Conservation (phyloP, 2,888 invertebrate species). For the Nomada ruficornis region DNA sequence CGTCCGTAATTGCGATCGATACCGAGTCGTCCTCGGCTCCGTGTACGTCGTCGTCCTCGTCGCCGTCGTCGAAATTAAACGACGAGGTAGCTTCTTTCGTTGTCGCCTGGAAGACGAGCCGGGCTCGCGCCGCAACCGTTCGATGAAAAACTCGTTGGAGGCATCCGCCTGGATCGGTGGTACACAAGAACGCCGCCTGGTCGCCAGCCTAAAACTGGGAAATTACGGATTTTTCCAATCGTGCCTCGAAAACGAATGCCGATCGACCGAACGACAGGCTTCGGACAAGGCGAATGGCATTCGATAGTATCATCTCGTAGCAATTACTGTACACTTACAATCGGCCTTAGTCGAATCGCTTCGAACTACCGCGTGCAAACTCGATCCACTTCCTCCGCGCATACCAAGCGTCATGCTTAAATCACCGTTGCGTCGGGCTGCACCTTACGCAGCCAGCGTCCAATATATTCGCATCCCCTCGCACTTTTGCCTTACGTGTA, state of each 20-base stretch:
- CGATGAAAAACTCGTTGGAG: conserved; percentile 46
- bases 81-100: conserved; percentile 60
- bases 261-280: too few relatives aligned
- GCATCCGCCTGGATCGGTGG: conserved; percentile 28
- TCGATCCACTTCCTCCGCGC: background rate
- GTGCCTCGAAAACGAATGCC: too few relatives aligned
- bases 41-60: conserved; percentile 14
- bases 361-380: too few relatives aligned
- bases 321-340: too few relatives aligned
- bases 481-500: conserved; percentile 14
- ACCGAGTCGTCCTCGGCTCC: conserved; percentile 49
- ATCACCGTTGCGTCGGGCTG: background rate
- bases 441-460: conserved; percentile 36
- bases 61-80: conserved; percentile 71
- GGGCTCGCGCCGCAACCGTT: background rate
- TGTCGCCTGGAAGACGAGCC: conserved; percentile 32
- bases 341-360: too few relatives aligned
- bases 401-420: background rate
- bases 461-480: conserved; percentile 10
- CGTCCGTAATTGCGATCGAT: conserved; percentile 74
- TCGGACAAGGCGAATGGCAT: too few relatives aligned
- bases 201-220: conserved; percentile 28
- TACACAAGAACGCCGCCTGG: conserved; percentile 21
- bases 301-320: too few relatives aligned
- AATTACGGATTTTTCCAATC: background rate